These are phyloP conservation scores for Drosophila colorata DNA, from an alignment of 2,888 invertebrate genomes.

Conservation along the genomic window DNA sequence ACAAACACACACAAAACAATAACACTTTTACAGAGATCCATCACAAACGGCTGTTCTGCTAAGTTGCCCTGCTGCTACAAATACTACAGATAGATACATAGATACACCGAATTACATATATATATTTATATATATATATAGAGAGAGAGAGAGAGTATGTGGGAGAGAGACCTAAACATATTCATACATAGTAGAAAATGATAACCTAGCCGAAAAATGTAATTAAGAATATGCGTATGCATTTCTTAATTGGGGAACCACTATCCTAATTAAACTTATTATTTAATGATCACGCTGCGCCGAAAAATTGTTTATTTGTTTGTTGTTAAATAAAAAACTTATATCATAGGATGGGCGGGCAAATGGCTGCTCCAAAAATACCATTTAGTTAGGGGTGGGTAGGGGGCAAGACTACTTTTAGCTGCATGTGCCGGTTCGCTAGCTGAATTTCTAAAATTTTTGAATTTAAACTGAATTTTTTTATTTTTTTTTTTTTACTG, in stretches of 20 bases:
- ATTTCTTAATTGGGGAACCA: conserved; percentile 13
- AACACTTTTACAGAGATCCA: conserved; percentile 74
- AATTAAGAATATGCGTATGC: conserved; percentile 20
- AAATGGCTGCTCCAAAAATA: conserved; percentile 31
- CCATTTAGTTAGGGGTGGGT: conserved; percentile 7
- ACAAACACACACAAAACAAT: conserved; percentile 28
- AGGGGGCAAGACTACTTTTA: conserved; percentile 13
- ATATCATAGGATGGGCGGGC: conserved; percentile 55
- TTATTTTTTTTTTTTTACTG: neutral
- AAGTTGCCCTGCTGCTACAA: conserved; percentile 52
- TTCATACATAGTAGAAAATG: conserved; percentile 35
- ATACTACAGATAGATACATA: conserved; percentile 50
- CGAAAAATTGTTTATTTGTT: conserved; percentile 56
- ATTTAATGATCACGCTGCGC: conserved; percentile 81
- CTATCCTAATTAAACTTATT: conserved; percentile 61
- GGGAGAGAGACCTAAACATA: conserved; percentile 22
- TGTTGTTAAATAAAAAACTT: conserved; percentile 38
- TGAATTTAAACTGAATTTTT: conserved; percentile 12
- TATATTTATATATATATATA: conserved; percentile 9
- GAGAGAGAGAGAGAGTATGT: neutral
- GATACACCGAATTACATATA: conserved; percentile 13
- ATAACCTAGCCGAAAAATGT: conserved; percentile 34
- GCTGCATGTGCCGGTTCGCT: conserved; percentile 47
- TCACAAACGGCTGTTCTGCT: conserved; percentile 77
- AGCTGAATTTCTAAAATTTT: conserved; percentile 10